Conservation (phyloP, 1,140 invertebrate genomes). For the Scaptomyza pallida region DNA sequence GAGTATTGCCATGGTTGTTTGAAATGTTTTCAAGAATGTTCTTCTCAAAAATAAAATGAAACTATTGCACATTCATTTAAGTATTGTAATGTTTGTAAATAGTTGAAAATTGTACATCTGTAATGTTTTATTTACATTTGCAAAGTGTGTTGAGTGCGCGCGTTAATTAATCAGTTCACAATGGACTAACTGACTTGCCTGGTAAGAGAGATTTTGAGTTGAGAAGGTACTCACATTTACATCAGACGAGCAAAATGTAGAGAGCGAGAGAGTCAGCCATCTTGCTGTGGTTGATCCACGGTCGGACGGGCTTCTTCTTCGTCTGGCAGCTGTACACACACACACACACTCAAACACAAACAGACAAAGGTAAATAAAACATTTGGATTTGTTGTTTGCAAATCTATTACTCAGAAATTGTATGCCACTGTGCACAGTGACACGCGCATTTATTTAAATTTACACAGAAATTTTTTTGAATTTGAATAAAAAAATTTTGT, state of each 20-base stretch:
- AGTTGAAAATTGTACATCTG: constrained; percentile 17
- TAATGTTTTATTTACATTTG: constrained; percentile 59
- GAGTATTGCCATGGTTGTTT: constrained; percentile 40
- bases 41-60: constrained; percentile 4
- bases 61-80: constrained; percentile 45
- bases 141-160: constrained; percentile 39
- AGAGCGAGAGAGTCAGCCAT: constrained; percentile 1
- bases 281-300: not conserved
- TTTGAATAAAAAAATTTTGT: constrained; percentile 16
- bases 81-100: constrained; percentile 19
- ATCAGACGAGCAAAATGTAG: not conserved
- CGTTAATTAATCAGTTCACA: not conserved
- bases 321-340: constrained; percentile 28
- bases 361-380: constrained; percentile 69
- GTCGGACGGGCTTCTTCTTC: constrained; percentile 1
- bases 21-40: constrained; percentile 13
- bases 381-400: constrained; percentile 67
- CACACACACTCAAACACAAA: constrained; percentile 26
- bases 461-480: constrained; percentile 56
- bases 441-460: constrained; percentile 73
- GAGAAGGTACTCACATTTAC: constrained; percentile 48
- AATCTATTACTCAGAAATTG: constrained; percentile 72
- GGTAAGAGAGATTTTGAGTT: constrained; percentile 2
- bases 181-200: not conserved
- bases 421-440: constrained; percentile 62